Evolutionary conservation across 2,113 vertebrate genomes (phyloP).

Genomic region (Tenebrosternarchus preto): DNA sequence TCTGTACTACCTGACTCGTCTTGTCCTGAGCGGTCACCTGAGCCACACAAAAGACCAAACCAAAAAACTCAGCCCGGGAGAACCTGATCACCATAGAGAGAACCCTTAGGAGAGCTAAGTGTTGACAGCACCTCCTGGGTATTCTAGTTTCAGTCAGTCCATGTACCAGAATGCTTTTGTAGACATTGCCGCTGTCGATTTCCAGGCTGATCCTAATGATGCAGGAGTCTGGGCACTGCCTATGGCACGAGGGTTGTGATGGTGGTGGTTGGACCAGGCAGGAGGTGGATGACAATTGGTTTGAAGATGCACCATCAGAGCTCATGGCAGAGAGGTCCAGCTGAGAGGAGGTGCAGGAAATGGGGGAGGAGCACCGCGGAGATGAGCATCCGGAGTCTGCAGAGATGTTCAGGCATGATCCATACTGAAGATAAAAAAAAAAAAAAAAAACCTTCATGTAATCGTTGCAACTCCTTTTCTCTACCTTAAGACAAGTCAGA

Average conservation of each 20-base stretch:
- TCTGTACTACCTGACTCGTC: slow-evolving; percentile 79
- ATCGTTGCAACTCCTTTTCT: not conserved
- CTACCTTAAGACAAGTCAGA: too few relatives aligned
- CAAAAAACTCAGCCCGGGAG: too few relatives aligned
- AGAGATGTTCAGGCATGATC: slow-evolving; percentile 75
- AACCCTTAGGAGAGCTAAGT: too few relatives aligned
- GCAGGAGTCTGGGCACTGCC: slow-evolving; percentile 76
- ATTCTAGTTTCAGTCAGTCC: too few relatives aligned
- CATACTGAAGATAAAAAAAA: slow-evolving; percentile 41
- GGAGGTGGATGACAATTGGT: slow-evolving; percentile 42
- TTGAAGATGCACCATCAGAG: slow-evolving; percentile 45
- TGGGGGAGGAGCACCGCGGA: slow-evolving; percentile 55
- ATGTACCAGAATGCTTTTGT: slow-evolving; percentile 88
- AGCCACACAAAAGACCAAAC: not conserved
- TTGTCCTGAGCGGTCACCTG: slow-evolving; percentile 92
- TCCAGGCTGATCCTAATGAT: slow-evolving; percentile 84
- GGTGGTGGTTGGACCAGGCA: slow-evolving; percentile 49
- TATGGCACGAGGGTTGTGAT: slow-evolving; percentile 68
- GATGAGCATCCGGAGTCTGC: slow-evolving; percentile 65
- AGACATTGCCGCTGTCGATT: slow-evolving; percentile 79
- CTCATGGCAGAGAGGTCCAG: slow-evolving; percentile 60
- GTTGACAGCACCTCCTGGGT: too few relatives aligned
- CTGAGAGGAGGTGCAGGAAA: slow-evolving; percentile 61
- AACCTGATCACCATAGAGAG: not conserved
- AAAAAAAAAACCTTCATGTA: not conserved